Evolutionary conservation across 2,888 invertebrate genomes (phyloP).

Genomic region (Microctonus brassicae): DNA sequence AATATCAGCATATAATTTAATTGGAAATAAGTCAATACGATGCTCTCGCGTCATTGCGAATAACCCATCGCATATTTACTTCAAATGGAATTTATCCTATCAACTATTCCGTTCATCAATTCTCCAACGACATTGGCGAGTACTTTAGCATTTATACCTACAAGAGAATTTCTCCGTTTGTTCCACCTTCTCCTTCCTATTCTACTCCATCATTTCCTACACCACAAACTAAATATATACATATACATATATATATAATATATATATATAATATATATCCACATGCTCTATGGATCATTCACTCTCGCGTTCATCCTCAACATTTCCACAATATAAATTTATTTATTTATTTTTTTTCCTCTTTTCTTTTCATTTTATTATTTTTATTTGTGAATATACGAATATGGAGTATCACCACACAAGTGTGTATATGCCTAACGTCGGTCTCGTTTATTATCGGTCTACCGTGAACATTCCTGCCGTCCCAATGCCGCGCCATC

Average conservation of each 20-base stretch:
- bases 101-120: slow-evolving; percentile 37
- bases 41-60: slow-evolving; percentile 11
- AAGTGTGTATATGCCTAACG: slow-evolving; percentile 38
- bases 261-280: background rate
- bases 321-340: background rate
- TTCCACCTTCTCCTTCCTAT: slow-evolving; percentile 5
- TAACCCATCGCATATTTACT: slow-evolving; percentile 32
- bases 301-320: slow-evolving; percentile 35
- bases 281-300: slow-evolving; percentile 28
- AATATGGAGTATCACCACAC: slow-evolving; percentile 19
- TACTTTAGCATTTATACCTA: slow-evolving; percentile 3
- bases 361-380: slow-evolving; percentile 16
- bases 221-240: background rate
- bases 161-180: slow-evolving; percentile 8
- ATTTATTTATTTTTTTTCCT: slow-evolving; percentile 19
- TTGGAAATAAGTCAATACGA: slow-evolving; percentile 30
- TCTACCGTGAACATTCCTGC: slow-evolving; percentile 43
- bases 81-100: slow-evolving; percentile 37
- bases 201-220: slow-evolving; percentile 11
- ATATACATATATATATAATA: background rate
- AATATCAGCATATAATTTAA: slow-evolving; percentile 23
- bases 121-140: slow-evolving; percentile 6
- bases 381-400: slow-evolving; percentile 25
- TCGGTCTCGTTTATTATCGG: slow-evolving; percentile 43
- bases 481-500: slow-evolving; percentile 38